Evolutionary conservation across 2,888 invertebrate genomes (phyloP), one percentile per base, ranked within the genome.

Genomic region (Nymphalis c-album): DNA sequence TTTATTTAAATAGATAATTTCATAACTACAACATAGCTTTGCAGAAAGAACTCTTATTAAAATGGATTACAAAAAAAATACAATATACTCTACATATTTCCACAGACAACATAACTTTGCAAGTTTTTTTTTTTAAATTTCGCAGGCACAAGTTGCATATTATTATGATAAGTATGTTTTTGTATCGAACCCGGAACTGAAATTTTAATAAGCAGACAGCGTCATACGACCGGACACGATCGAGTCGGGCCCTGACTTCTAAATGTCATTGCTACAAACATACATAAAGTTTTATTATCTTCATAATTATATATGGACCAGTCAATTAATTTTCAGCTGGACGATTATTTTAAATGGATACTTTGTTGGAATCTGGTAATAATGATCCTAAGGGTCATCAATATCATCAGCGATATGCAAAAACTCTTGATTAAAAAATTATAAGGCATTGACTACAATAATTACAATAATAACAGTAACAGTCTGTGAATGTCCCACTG

Each of bases 131-230:
- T 18, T 57, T 57, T 7, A 8, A n/a, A 57, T 20, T 57, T 57
- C 13, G 57, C 57, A 57, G 18, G 17, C 40, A 40, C n/a, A 7
- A n/a, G 2, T 57, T 4, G 31, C 55, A 20, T 35, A 57, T 40
- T 55, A 55, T 57, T 13, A 16, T 53, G 48, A 48, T 48, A 48
- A 48, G 26, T 53, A 53, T 53, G 17, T 53, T 57, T 57, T 57
- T 35, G 35, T 40, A 69, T 72, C 66, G 69, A 70, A 76, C 73
- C 71, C 74, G 75, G 76, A 76, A 76, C 71, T 57, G 22, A 55
- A 63, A 62, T 68, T 63, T 75, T 75, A 75, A 68, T 75, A 76
- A 68, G 66, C 75, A 69, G 71, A 70, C 69, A 51, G 70, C 75
- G 74, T 75, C 63, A 72, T 61, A 20, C 17, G n/a, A 46, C 66